phyloP scores from a whole-genome alignment of 2,113 vertebrate genomes.

The Oncorhynchus keta region DNA sequence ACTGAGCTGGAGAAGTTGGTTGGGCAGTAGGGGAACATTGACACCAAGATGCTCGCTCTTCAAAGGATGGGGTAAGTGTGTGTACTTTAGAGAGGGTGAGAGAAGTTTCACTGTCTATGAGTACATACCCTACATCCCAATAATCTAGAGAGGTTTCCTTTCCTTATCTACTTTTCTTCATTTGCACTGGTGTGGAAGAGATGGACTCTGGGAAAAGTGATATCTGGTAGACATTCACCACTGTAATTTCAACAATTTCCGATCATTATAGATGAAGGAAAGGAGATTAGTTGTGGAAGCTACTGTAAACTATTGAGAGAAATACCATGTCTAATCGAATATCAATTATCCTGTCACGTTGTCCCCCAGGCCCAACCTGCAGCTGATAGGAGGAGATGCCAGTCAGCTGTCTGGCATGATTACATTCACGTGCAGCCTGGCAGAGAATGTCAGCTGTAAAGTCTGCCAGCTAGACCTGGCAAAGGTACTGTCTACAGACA shows the following conservation, averaged over 20 bases:
- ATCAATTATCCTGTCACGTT: not conserved
- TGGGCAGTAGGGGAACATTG: conserved; percentile 83
- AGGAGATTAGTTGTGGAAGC: too few species aligned
- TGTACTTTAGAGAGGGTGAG: not conserved
- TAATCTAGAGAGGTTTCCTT: too few species aligned
- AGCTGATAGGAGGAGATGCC: conserved; percentile 94
- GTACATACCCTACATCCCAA: not conserved
- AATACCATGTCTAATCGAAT: not conserved
- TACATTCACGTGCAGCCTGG: conserved; percentile 94
- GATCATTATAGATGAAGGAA: not conserved
- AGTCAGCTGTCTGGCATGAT: conserved; percentile 95
- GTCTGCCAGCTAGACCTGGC: conserved; percentile 95
- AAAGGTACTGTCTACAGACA: conserved; percentile 76
- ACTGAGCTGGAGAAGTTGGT: conserved; percentile 84
- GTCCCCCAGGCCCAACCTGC: conserved; percentile 85
- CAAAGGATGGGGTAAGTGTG: conserved; percentile 91
- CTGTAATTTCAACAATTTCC: not conserved
- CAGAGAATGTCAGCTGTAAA: conserved; percentile 96
- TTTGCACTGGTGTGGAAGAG: too few species aligned
- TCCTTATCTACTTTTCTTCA: too few species aligned
- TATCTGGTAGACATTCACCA: too few species aligned
- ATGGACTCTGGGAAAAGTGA: too few species aligned
- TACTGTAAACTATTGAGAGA: too few species aligned
- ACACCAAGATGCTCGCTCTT: conserved; percentile 90
- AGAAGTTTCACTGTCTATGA: not conserved